phyloP scores from a whole-genome alignment of 2,797 vertebrate species.

The Takifugu ocellatus region DNA sequence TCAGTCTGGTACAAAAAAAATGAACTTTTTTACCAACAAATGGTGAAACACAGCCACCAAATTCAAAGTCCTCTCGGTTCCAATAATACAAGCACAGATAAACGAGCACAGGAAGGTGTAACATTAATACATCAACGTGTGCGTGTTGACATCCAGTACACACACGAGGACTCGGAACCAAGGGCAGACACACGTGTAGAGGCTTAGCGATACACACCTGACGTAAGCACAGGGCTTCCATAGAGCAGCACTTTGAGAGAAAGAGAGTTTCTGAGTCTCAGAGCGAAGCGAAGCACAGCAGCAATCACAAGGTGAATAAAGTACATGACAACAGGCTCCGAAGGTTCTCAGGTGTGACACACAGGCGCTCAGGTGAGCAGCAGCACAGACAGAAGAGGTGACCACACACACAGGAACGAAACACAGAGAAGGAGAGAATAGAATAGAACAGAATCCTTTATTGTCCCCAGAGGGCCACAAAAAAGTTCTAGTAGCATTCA shows the following conservation, averaged over 20 bases:
- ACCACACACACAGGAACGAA: slow-evolving; percentile 56
- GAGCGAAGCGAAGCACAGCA: slow-evolving; percentile 62
- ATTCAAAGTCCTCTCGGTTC: slow-evolving; percentile 40
- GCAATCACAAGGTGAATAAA: slow-evolving; percentile 31
- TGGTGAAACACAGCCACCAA: not conserved
- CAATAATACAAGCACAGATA: slow-evolving; percentile 56
- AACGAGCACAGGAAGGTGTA: slow-evolving; percentile 36
- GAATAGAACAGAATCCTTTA: slow-evolving; percentile 83
- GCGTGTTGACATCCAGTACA: slow-evolving; percentile 40
- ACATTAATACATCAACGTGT: slow-evolving; percentile 44
- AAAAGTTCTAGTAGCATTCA: slow-evolving; percentile 73
- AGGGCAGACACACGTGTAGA: slow-evolving; percentile 49
- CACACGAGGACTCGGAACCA: slow-evolving; percentile 46
- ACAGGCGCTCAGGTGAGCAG: slow-evolving; percentile 13
- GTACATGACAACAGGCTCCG: slow-evolving; percentile 20
- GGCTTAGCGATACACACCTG: slow-evolving; percentile 81
- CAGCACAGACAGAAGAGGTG: no score
- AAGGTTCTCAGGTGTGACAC: slow-evolving; percentile 38
- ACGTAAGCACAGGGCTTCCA: slow-evolving; percentile 79
- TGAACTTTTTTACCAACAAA: not conserved
- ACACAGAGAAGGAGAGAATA: slow-evolving; percentile 68
- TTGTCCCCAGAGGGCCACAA: slow-evolving; percentile 76
- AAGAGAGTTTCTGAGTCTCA: slow-evolving; percentile 76
- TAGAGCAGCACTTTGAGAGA: slow-evolving; percentile 79
- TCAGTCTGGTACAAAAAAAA: not conserved